These are phyloP conservation scores for Hippoglossus stenolepis DNA, from an alignment of 2,113 vertebrate genomes.

Conservation along the genomic window DNA sequence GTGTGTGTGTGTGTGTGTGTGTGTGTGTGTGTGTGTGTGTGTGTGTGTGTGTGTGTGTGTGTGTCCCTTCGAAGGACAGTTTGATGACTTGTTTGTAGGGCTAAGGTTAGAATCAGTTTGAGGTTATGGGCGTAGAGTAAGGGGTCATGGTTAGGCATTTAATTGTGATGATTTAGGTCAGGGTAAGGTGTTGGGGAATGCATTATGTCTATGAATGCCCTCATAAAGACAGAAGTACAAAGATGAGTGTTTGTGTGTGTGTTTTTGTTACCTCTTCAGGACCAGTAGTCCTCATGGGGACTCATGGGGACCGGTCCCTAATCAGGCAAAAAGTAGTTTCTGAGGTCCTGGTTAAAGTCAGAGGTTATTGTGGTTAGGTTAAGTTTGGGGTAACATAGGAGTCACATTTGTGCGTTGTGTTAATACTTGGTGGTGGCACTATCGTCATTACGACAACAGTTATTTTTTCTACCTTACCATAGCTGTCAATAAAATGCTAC, in stretches of 20 bases:
- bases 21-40: conserved; percentile 23
- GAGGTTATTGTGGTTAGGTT: too few species aligned
- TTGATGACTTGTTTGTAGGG: background rate
- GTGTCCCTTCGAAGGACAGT: background rate
- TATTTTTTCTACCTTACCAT: too few species aligned
- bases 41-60: conserved; percentile 26
- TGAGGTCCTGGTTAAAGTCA: too few species aligned
- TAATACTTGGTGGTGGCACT: too few species aligned
- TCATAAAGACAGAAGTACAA: background rate
- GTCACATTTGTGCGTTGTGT: too few species aligned
- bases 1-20: conserved; percentile 16
- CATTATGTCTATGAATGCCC: background rate
- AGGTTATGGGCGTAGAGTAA: background rate
- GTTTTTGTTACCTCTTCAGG: too few species aligned
- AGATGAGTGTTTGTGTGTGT: background rate
- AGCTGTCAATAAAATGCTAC: too few species aligned
- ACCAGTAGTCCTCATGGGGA: too few species aligned
- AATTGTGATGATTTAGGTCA: background rate
- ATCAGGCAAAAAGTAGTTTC: too few species aligned
- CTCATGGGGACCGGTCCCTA: too few species aligned
- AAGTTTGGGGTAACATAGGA: too few species aligned
- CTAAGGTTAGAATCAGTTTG: background rate
- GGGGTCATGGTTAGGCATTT: background rate
- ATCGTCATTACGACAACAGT: too few species aligned
- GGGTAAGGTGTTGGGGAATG: background rate